Evolutionary conservation across 2,113 vertebrate genomes (phyloP).

Genomic region (Sceloporus undulatus): DNA sequence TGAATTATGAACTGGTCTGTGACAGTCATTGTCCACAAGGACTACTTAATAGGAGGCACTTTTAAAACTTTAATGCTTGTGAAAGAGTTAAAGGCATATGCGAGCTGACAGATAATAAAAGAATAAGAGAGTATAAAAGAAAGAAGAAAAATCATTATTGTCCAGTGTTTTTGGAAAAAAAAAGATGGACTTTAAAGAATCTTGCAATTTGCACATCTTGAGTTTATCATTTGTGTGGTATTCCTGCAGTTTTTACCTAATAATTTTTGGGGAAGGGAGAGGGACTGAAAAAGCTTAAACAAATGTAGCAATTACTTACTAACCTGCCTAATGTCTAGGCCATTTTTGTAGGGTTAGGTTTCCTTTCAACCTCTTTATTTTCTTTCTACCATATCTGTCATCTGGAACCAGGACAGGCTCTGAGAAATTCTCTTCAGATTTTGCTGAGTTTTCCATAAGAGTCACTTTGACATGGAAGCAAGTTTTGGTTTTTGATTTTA

Average conservation of each 20-base stretch:
- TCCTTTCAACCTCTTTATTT: constrained; percentile 79
- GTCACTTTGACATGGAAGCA: constrained; percentile 76
- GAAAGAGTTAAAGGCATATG: constrained; percentile 82
- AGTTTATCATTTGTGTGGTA: constrained; percentile 88
- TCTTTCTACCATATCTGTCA: constrained; percentile 79
- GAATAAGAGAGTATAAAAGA: constrained; percentile 77
- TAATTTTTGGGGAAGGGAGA: constrained; percentile 81
- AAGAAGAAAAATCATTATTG: constrained; percentile 80
- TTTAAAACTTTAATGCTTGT: constrained; percentile 83
- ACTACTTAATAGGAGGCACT: constrained; percentile 85
- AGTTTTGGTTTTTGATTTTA: constrained; percentile 72
- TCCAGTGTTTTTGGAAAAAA: constrained; percentile 91
- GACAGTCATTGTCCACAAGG: constrained; percentile 82
- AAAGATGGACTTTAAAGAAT: constrained; percentile 94
- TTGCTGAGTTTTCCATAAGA: constrained; percentile 78
- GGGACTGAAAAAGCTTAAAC: constrained; percentile 82
- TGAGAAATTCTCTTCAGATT: constrained; percentile 81
- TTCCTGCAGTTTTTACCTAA: constrained; percentile 86
- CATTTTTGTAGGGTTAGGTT: constrained; percentile 80
- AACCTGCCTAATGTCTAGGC: constrained; percentile 84
- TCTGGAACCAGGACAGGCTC: constrained; percentile 77
- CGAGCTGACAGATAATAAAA: constrained; percentile 83
- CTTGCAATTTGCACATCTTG: constrained; percentile 99
- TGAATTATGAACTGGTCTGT: constrained; percentile 83
- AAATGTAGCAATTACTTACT: constrained; percentile 95